Evolutionary conservation across 2,888 invertebrate species (phyloP).

Genomic region (Tholera decimalis): DNA sequence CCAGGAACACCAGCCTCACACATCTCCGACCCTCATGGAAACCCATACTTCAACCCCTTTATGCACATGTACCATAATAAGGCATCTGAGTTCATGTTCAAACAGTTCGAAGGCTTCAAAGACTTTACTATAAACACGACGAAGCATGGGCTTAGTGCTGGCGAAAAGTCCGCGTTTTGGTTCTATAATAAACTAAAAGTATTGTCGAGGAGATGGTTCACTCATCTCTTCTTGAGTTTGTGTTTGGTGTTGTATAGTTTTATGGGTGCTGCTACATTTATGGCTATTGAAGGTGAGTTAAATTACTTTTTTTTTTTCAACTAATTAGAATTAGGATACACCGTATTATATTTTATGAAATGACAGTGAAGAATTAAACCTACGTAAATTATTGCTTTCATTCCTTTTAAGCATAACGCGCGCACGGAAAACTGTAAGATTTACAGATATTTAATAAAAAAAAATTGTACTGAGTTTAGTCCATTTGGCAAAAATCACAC

Average conservation of each 20-base stretch:
- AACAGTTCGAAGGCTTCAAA: slow-evolving; percentile 95
- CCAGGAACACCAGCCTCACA: slow-evolving; percentile 81
- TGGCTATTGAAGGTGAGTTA: slow-evolving; percentile 94
- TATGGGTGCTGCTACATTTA: slow-evolving; percentile 95
- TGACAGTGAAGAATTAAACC: too few species aligned
- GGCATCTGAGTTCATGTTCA: slow-evolving; percentile 95
- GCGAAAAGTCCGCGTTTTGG: slow-evolving; percentile 96
- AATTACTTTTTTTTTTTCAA: background rate
- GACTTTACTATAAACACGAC: slow-evolving; percentile 94
- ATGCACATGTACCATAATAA: slow-evolving; percentile 92
- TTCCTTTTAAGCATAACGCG: too few species aligned
- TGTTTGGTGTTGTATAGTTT: slow-evolving; percentile 95
- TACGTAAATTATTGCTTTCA: too few species aligned
- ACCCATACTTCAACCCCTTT: slow-evolving; percentile 85
- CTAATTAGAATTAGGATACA: too few species aligned
- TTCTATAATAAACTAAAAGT: slow-evolving; percentile 95
- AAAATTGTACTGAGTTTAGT: too few species aligned
- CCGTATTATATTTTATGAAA: too few species aligned
- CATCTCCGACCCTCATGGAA: slow-evolving; percentile 79
- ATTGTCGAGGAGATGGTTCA: slow-evolving; percentile 96
- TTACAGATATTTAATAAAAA: too few species aligned
- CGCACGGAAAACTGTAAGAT: too few species aligned
- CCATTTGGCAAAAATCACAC: too few species aligned
- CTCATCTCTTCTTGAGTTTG: slow-evolving; percentile 96
- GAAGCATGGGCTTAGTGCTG: slow-evolving; percentile 95